Evolutionary conservation across 2,113 vertebrate genomes (phyloP).

Genomic region (Piprites chloris): DNA sequence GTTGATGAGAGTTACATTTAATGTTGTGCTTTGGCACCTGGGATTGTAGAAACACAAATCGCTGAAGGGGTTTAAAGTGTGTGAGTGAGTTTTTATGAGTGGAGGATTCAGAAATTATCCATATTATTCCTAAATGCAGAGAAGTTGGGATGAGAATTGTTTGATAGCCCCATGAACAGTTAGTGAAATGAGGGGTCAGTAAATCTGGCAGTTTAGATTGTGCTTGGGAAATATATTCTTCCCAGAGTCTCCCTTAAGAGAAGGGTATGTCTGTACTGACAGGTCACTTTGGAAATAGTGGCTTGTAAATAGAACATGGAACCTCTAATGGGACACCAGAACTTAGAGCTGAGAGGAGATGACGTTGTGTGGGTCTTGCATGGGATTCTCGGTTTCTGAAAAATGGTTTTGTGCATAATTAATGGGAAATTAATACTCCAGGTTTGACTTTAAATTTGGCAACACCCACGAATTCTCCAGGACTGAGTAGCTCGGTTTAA

Average conservation of each 20-base stretch:
- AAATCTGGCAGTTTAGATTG: neutral
- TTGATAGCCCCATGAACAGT: fast-evolving
- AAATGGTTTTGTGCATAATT: fast-evolving
- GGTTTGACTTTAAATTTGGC: neutral
- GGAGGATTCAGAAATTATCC: neutral
- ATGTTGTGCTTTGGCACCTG: neutral
- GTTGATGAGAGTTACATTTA: neutral
- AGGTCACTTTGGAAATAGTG: fast-evolving
- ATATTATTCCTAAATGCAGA: fast-evolving
- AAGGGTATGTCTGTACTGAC: fast-evolving
- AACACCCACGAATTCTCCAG: fast-evolving
- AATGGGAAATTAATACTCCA: neutral
- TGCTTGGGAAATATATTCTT: neutral
- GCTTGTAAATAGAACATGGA: fast-evolving
- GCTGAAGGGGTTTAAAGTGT: fast-evolving
- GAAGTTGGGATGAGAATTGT: too few relatives aligned
- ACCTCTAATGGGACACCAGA: neutral
- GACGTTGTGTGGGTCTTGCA: neutral
- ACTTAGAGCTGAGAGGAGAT: fast-evolving
- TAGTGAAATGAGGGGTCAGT: neutral
- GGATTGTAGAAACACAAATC: neutral
- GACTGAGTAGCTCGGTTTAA: neutral
- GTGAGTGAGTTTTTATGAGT: fast-evolving
- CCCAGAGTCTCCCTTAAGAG: neutral
- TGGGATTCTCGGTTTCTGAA: neutral